Evolutionary conservation across 2,113 vertebrate genomes (phyloP), one percentile per base, ranked within the genome.

Genomic region (Pachycephala philippinensis): DNA sequence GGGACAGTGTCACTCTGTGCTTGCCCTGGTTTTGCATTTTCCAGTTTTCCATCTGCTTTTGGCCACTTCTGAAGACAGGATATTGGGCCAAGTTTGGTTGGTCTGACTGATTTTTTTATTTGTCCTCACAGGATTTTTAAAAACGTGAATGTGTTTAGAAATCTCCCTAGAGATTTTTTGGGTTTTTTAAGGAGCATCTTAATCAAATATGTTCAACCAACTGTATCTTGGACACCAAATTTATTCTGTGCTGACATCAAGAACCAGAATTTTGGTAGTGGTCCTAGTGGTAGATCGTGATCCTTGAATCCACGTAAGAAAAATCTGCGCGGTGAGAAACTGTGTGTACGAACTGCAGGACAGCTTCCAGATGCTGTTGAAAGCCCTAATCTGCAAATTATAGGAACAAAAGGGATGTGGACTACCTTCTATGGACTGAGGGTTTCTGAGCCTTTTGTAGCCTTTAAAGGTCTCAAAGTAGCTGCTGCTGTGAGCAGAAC

Each of bases 51-150:
- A 1, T 61, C 27, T 83, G 50, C 30, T 81, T 68, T 78, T 71
- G 47, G 42, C 10, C 27, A 10, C 10, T 59, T 83, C 24, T 23
- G 19, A 30, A 91, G 28, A 27, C 14, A 35, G 28, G 14, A 21
- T 49, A 7, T 57, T 33, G 6, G 24, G 40, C 37, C 11, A 45
- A 33, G 45, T 13, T 21, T 57, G 21, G 2, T 44, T 79, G 13
- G 1, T 77, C 52, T 59, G 50, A 39, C 40, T 0, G 0, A 27
- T 39, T 70, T 64, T 80, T 77, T 28, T 1, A 2, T 77, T 79
- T 18, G 14, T 86, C 15, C 11, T 69, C 21, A 47, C 7, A n/a
- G 26, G 17, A 9, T 11, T 76, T 87, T 37, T 39, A 12, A 47
- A 80, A n/a, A 75, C 53, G 20, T 17, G 15, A 45, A 53, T 54